phyloP scores from a whole-genome alignment of 2,888 invertebrate species.

The Caenorhabditis macrosperma region DNA sequence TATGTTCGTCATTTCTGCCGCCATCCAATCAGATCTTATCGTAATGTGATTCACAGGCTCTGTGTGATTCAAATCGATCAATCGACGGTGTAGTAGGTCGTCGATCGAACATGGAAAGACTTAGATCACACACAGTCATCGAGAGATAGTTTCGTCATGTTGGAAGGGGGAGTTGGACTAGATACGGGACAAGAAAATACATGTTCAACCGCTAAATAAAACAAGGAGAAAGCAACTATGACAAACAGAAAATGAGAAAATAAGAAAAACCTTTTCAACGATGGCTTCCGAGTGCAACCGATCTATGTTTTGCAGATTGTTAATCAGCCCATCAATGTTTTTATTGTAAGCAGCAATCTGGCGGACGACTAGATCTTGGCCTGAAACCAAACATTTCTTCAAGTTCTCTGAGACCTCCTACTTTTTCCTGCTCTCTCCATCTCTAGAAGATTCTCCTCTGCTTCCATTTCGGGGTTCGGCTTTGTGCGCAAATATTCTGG shows the following conservation, averaged over 20 bases:
- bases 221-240: too few species aligned
- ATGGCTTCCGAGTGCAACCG: conserved; percentile 36
- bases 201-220: too few species aligned
- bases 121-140: conserved; percentile 11
- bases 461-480: conserved; percentile 63
- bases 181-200: background rate
- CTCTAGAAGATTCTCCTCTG: conserved; percentile 57
- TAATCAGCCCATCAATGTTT: conserved; percentile 70
- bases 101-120: conserved; percentile 8
- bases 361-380: conserved; percentile 39
- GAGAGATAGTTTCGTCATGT: conserved; percentile 37
- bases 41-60: conserved; percentile 42
- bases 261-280: conserved; percentile 55
- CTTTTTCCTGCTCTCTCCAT: too few species aligned
- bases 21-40: conserved; percentile 62
- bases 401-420: background rate
- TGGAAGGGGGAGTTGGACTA: conserved; percentile 10
- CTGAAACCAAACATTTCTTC: background rate
- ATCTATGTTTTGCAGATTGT: conserved; percentile 48
- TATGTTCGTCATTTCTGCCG: background rate
- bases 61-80: conserved; percentile 17
- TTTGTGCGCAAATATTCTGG: conserved; percentile 74
- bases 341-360: conserved; percentile 70
- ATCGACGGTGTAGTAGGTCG: conserved; percentile 42
- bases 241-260: too few species aligned